Conservation (phyloP, 2,888 invertebrate species). For the Ernsta delagoae region DNA sequence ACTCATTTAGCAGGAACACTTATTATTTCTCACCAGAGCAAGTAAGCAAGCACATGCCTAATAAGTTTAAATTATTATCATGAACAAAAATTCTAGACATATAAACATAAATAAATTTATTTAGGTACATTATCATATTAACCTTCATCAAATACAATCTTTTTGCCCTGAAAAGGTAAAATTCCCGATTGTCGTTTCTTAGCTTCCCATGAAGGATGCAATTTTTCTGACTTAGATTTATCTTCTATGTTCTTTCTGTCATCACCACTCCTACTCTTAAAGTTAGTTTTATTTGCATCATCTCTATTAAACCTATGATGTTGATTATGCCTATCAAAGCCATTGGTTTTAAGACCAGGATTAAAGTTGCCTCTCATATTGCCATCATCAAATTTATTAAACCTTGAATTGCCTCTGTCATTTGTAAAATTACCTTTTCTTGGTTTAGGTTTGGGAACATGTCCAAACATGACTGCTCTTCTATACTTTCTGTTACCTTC, state of each 20-base stretch:
- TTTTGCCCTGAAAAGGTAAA: conserved; percentile 77
- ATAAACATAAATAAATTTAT: not conserved
- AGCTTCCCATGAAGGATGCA: conserved; percentile 84
- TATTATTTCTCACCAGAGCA: too few relatives aligned
- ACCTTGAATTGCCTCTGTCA: conserved; percentile 41
- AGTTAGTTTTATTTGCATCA: not conserved
- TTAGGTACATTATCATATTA: not conserved
- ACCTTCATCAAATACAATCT: conserved; percentile 72
- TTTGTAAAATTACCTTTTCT: conserved; percentile 51
- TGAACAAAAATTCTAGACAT: too few relatives aligned
- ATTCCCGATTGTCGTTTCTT: conserved; percentile 76
- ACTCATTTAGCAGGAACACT: too few relatives aligned
- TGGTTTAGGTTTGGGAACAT: conserved; percentile 63
- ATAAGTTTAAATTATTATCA: too few relatives aligned
- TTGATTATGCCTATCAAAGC: conserved; percentile 6
- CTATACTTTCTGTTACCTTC: conserved; percentile 74
- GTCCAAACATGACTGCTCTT: conserved; percentile 78
- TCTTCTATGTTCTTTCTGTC: conserved; percentile 13
- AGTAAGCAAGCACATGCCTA: too few relatives aligned
- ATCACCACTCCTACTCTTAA: conserved; percentile 38
- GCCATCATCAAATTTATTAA: conserved; percentile 39
- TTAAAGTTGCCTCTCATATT: conserved; percentile 35
- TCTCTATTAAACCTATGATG: conserved; percentile 19
- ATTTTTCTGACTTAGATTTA: conserved; percentile 59
- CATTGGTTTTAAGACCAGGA: conserved; percentile 10